These are phyloP conservation scores for Tamias sibiricus DNA, from an alignment of 2,113 vertebrate genomes.

Conservation along the genomic window DNA sequence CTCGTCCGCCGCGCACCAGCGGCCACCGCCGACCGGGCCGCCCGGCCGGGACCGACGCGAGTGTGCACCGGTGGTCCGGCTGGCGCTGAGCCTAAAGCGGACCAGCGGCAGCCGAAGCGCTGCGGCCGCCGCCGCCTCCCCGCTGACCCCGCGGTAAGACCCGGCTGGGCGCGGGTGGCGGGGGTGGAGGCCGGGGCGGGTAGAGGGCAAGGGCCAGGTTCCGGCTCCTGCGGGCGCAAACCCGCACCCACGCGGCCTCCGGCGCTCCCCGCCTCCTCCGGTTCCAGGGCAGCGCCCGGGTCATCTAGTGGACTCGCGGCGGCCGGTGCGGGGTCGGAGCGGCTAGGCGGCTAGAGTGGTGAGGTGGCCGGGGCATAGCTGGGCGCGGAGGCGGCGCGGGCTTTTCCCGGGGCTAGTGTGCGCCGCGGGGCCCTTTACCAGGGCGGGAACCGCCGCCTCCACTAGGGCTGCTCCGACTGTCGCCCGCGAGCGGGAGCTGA, in stretches of 20 bases:
- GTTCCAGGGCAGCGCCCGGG: background rate
- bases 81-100: slow-evolving; percentile 59
- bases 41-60: slow-evolving; percentile 42
- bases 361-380: background rate
- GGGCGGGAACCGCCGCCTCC: slow-evolving; percentile 11
- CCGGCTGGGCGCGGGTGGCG: background rate
- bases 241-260: background rate
- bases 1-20: slow-evolving; percentile 57
- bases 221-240: background rate
- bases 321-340: background rate
- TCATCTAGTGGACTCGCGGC: background rate
- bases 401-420: background rate
- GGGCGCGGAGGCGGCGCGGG: slow-evolving; percentile 1
- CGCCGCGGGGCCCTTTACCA: background rate
- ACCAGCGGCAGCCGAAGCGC: slow-evolving; percentile 59
- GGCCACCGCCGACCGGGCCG: slow-evolving; percentile 45
- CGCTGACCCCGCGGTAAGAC: slow-evolving; percentile 76
- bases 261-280: background rate
- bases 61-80: slow-evolving; percentile 53
- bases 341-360: background rate
- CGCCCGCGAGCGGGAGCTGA: background rate
- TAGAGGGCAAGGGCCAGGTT: background rate
- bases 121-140: slow-evolving; percentile 71
- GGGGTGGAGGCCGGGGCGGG: background rate
- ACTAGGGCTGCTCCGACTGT: background rate